Conservation (phyloP, 2,797 vertebrate genomes). For the Melanotaenia boesemani region DNA sequence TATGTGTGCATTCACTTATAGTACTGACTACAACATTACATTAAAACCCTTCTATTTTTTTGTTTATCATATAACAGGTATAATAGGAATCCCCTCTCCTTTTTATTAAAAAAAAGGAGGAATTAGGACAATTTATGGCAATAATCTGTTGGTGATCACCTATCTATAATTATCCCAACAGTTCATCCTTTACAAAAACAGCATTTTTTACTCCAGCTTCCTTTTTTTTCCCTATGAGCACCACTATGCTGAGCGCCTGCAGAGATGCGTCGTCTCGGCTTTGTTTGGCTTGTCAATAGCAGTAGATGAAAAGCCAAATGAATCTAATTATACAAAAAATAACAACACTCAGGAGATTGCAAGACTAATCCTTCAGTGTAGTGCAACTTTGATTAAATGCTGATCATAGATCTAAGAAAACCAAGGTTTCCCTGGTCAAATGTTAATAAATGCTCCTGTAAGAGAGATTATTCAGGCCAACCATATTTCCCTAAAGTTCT, state of each 20-base stretch:
- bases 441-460: conserved; percentile 39
- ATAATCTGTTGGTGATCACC: background rate
- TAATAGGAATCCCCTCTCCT: too few species aligned
- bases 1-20: too few species aligned
- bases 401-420: conserved; percentile 24
- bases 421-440: conserved; percentile 17
- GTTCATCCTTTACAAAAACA: background rate
- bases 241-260: background rate
- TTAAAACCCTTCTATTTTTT: too few species aligned
- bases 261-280: conserved; percentile 15
- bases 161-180: background rate
- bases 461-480: conserved; percentile 17
- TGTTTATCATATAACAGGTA: too few species aligned
- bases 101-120: background rate
- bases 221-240: conserved; percentile 19
- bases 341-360: conserved; percentile 15
- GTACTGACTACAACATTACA: too few species aligned
- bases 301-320: conserved; percentile 25
- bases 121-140: background rate
- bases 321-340: conserved; percentile 31
- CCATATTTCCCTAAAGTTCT: background rate
- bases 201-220: conserved; percentile 2
- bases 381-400: conserved; percentile 30
- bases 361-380: conserved; percentile 3
- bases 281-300: conserved; percentile 27